Evolutionary conservation across 2,797 vertebrate species (phyloP).

Genomic region (Tenualosa thibaudeaui): DNA sequence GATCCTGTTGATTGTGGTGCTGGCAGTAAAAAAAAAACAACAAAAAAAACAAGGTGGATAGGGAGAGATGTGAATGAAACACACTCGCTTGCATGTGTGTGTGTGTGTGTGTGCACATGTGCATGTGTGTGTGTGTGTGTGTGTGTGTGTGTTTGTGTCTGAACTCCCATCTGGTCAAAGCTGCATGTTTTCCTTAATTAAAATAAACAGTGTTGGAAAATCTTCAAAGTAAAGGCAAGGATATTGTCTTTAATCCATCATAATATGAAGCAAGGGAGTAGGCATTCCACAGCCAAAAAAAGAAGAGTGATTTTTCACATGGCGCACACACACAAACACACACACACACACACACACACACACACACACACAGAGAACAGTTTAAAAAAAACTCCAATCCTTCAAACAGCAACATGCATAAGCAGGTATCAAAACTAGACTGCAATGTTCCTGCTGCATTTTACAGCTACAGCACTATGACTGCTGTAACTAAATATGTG

Average conservation of each 20-base stretch:
- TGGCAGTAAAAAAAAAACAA: background rate
- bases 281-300: constrained; percentile 33
- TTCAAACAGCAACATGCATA: background rate
- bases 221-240: constrained; percentile 33
- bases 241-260: constrained; percentile 37
- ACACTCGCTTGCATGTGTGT: background rate
- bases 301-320: background rate
- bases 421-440: background rate
- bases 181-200: constrained; percentile 31
- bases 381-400: background rate
- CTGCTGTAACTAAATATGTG: background rate
- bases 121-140: background rate
- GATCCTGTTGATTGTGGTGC: constrained; percentile 2
- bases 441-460: background rate
- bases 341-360: background rate
- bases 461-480: background rate
- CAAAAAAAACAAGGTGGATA: background rate
- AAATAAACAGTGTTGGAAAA: constrained; percentile 36
- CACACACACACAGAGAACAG: background rate
- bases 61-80: background rate
- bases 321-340: background rate
- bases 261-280: constrained; percentile 13
- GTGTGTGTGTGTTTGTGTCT: background rate
- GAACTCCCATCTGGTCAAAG: constrained; percentile 31
- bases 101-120: background rate